Percentiles rank a stretch among this genome's conserved stretches.
These are phyloP conservation scores for Germaria angustata DNA, from an alignment of 2,888 invertebrate genomes.

Conservation along the genomic window DNA sequence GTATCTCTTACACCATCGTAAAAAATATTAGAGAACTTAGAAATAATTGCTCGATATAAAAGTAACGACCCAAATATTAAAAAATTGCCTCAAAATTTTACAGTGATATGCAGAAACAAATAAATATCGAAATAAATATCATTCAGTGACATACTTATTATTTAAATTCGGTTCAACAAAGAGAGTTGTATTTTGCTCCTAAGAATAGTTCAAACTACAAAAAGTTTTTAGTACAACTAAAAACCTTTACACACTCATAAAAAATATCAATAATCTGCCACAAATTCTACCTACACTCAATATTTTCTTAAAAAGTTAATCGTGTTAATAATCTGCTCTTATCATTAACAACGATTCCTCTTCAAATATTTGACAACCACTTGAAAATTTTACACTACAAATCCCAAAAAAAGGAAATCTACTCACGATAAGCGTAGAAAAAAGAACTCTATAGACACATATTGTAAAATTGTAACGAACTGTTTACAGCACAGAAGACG, in stretches of 20 bases:
- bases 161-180: no score
- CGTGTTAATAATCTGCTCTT: conserved; percentile 1
- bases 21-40: no score
- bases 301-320: neutral
- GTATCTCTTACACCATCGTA: no score
- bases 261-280: neutral
- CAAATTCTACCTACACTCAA: neutral
- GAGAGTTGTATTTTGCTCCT: no score
- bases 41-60: no score
- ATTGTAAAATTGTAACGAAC: conserved; percentile 48
- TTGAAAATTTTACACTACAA: conserved; percentile 16
- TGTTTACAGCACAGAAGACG: neutral
- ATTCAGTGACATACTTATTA: no score
- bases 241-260: neutral
- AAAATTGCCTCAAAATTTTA: no score
- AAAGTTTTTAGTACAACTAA: no score
- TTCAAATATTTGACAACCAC: conserved; percentile 56
- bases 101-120: no score
- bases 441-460: neutral
- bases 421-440: neutral
- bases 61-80: no score
- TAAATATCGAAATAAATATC: no score
- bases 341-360: conserved; percentile 32
- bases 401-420: conserved; percentile 9
- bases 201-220: no score